Percentiles rank a stretch among this genome's conserved stretches.
Conservation (phyloP, 1,140 invertebrate species). For the Gryllus bimaculatus region DNA sequence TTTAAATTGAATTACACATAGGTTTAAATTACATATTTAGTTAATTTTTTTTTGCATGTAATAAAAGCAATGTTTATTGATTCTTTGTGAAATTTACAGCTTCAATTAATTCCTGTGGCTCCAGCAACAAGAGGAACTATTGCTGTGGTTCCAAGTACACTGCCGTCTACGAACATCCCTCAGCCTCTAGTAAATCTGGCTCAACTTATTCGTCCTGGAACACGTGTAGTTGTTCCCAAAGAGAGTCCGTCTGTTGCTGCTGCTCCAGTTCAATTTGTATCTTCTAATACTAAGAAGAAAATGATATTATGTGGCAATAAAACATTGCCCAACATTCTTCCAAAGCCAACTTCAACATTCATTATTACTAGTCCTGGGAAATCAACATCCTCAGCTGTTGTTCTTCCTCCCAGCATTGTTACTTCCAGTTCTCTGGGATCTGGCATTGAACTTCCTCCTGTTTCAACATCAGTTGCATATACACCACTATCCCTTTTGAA, state of each 20-base stretch:
- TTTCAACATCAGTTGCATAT: too few species aligned
- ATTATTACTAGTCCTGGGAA: too few species aligned
- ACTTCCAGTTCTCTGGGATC: too few species aligned
- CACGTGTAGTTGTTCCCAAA: not conserved
- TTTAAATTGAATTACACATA: too few species aligned
- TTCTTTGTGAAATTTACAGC: not conserved
- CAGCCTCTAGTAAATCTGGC: slow-evolving; percentile 7
- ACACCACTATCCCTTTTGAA: too few species aligned
- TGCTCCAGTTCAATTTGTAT: too few species aligned
- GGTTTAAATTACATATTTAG: too few species aligned
- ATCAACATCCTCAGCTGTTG: too few species aligned
- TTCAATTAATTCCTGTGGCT: slow-evolving; percentile 8
- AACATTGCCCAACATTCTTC: not conserved
- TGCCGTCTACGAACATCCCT: not conserved
- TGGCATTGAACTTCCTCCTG: too few species aligned
- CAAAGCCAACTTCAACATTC: not conserved
- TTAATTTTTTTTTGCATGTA: too few species aligned
- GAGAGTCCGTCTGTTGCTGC: not conserved
- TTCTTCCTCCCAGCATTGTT: too few species aligned
- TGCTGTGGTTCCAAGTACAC: not conserved
- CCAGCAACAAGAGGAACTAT: not conserved
- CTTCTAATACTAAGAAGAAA: not conserved
- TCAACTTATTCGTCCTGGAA: not conserved
- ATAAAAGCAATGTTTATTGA: not conserved
- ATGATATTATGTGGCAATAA: not conserved